Evolutionary conservation across 1,140 invertebrate genomes (phyloP).

Genomic region (Macrobrachium nipponense): DNA sequence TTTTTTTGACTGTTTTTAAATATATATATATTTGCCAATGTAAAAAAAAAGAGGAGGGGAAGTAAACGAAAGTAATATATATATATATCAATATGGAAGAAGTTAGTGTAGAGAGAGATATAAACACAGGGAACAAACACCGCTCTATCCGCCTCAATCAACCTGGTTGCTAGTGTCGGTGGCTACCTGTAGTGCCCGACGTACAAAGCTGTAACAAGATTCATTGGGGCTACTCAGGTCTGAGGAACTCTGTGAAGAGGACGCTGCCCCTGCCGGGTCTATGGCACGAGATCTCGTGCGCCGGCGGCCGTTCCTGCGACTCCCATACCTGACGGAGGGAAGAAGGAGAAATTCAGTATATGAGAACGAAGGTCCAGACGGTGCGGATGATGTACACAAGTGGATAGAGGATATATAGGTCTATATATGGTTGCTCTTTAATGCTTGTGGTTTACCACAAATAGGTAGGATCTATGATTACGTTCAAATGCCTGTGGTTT

Average conservation of each 20-base stretch:
- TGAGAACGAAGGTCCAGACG: not conserved
- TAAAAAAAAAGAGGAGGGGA: not conserved
- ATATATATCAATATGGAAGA: conserved; percentile 15
- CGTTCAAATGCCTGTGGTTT: too few relatives aligned
- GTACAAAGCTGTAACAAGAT: conserved; percentile 93
- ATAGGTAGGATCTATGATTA: too few relatives aligned
- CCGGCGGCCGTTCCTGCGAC: conserved; percentile 52
- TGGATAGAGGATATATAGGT: too few relatives aligned
- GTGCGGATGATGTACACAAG: too few relatives aligned
- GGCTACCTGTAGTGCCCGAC: conserved; percentile 83
- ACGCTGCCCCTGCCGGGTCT: conserved; percentile 48
- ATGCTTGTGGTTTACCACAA: too few relatives aligned
- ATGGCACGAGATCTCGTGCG: conserved; percentile 55
- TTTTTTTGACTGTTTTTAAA: too few relatives aligned
- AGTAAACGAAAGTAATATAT: conserved; percentile 10
- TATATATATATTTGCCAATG: too few relatives aligned
- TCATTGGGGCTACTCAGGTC: conserved; percentile 78
- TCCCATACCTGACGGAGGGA: conserved; percentile 38
- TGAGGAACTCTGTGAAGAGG: conserved; percentile 59
- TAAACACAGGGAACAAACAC: conserved; percentile 42
- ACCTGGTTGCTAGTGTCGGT: conserved; percentile 57
- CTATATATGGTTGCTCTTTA: too few relatives aligned
- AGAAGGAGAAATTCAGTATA: not conserved
- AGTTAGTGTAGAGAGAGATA: not conserved
- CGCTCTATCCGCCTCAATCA: conserved; percentile 58